These are phyloP conservation scores for Tragelaphus strepsiceros DNA, from an alignment of 2,113 vertebrate genomes.

Conservation along the genomic window DNA sequence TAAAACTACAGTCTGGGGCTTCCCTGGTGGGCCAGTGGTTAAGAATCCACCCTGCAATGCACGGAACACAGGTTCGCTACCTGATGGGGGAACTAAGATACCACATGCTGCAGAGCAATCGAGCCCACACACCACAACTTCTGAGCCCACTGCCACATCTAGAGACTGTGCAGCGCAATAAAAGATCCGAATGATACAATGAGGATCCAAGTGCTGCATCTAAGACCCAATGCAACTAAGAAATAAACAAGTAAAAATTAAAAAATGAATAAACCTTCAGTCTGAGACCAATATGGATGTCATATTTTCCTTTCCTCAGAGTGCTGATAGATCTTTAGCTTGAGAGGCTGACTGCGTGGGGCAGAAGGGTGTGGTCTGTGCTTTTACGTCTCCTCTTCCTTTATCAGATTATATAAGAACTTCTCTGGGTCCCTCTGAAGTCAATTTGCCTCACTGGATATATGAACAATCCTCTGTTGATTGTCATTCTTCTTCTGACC, in stretches of 20 bases:
- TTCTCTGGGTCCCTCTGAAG: not conserved
- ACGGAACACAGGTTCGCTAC: not conserved
- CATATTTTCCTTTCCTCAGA: not conserved
- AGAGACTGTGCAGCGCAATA: fast-evolving
- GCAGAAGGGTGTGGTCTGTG: not conserved
- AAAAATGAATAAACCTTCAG: not conserved
- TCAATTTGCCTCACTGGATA: not conserved
- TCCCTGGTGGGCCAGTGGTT: not conserved
- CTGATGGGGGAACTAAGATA: not conserved
- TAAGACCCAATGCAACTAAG: not conserved
- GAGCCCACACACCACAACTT: not conserved
- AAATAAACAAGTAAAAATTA: not conserved
- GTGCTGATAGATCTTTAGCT: not conserved
- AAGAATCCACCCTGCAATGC: not conserved
- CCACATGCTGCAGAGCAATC: not conserved
- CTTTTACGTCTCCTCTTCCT: not conserved
- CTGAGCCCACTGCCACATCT: not conserved
- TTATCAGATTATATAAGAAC: not conserved
- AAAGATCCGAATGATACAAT: not conserved
- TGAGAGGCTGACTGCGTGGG: not conserved
- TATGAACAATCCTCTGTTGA: not conserved
- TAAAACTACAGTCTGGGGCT: not conserved
- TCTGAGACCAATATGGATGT: not conserved
- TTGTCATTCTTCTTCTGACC: not conserved
- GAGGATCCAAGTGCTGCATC: not conserved